A percentile compares a stretch with the other conserved stretches of the same genome.
These are phyloP conservation scores for Apteryx mantelli DNA, from an alignment of 2,113 vertebrate genomes.

Conservation along the genomic window DNA sequence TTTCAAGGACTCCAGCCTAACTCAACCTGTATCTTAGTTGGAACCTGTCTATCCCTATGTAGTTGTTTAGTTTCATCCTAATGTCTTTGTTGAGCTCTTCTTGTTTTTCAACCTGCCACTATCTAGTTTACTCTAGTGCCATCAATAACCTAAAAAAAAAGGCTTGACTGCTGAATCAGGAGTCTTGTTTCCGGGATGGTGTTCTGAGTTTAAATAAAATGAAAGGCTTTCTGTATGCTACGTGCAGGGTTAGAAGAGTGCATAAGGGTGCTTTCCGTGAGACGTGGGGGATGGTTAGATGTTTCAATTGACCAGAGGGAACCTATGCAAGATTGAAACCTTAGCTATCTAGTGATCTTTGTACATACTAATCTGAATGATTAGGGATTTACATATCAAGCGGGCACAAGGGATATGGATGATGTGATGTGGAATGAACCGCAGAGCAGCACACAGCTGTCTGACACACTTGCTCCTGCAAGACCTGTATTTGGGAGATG, in stretches of 20 bases:
- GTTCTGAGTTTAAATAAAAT: background rate
- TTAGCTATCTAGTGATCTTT: background rate
- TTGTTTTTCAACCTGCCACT: background rate
- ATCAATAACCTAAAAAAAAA: background rate
- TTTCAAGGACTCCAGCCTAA: background rate
- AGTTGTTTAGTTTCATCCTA: background rate
- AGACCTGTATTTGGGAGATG: background rate
- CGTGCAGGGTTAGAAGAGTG: background rate
- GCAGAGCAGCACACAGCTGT: background rate
- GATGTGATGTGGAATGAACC: background rate
- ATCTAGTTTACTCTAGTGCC: background rate
- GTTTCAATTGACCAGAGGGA: background rate
- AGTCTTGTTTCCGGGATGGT: background rate
- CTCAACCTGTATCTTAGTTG: background rate
- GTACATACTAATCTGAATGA: background rate
- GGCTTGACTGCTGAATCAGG: background rate
- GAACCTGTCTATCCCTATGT: background rate
- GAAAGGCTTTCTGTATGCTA: background rate
- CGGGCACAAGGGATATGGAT: background rate
- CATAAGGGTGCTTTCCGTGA: background rate
- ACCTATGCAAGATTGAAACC: background rate
- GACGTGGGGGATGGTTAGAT: background rate
- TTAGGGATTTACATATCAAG: background rate
- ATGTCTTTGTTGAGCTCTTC: background rate
- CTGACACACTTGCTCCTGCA: background rate